phyloP scores from a whole-genome alignment of 2,888 invertebrate genomes.

The Parelbella ahira region DNA sequence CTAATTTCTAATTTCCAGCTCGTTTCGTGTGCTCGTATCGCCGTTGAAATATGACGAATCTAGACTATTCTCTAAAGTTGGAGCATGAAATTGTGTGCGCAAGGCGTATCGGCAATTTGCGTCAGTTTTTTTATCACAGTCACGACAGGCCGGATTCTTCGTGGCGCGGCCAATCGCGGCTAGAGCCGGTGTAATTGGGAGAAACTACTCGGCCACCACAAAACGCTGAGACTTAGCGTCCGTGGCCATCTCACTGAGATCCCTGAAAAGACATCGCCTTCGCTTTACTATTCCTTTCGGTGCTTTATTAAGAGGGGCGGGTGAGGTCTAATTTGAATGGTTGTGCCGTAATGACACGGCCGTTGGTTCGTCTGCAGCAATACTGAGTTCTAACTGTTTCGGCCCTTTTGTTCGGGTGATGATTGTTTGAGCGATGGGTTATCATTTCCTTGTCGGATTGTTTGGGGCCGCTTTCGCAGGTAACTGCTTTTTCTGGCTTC shows the following conservation, averaged over 20 bases:
- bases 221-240: conserved; percentile 65
- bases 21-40: conserved; percentile 41
- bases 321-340: conserved; percentile 48
- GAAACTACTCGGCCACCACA: conserved; percentile 73
- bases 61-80: conserved; percentile 65
- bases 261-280: conserved; percentile 46
- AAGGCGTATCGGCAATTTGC: conserved; percentile 79
- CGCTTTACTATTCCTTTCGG: conserved; percentile 30
- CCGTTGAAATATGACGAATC: conserved; percentile 71
- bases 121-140: conserved; percentile 78
- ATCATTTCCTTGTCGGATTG: conserved; percentile 48
- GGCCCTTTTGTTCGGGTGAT: conserved; percentile 67
- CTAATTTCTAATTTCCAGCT: conserved; percentile 35
- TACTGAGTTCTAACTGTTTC: conserved; percentile 58
- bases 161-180: conserved; percentile 67
- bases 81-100: conserved; percentile 79
- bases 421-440: conserved; percentile 60
- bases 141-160: conserved; percentile 77
- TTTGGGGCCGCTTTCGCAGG: conserved; percentile 48
- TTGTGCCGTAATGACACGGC: conserved; percentile 61
- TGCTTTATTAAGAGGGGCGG: conserved; percentile 35
- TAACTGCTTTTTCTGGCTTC: conserved; percentile 35
- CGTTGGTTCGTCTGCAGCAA: conserved; percentile 52
- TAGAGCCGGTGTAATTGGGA: conserved; percentile 77
- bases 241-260: conserved; percentile 50